These are phyloP conservation scores for Desmodus rotundus DNA, from an alignment of 2,113 vertebrate genomes.

Conservation along the genomic window DNA sequence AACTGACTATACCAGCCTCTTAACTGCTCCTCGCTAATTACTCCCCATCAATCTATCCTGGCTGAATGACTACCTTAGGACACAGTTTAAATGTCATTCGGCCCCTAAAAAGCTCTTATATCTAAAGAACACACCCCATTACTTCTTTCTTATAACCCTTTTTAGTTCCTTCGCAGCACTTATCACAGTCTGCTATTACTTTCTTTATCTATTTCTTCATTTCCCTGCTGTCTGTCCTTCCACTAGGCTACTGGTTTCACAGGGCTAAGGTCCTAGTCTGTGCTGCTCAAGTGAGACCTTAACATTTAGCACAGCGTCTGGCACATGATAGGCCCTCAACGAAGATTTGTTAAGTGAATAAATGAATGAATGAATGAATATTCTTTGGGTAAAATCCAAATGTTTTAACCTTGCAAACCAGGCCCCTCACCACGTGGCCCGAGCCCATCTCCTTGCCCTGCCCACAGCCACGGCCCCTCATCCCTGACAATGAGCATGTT, in stretches of 20 bases:
- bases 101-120: not conserved
- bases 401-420: not conserved
- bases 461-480: not conserved
- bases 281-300: not conserved
- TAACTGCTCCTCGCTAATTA: not conserved
- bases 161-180: not conserved
- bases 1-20: not conserved
- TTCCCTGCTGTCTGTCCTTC: not conserved
- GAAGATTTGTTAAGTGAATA: not conserved
- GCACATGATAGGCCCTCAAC: not conserved
- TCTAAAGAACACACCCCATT: not conserved
- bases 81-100: not conserved
- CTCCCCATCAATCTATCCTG: not conserved
- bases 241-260: not conserved
- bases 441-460: not conserved
- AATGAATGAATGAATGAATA: not conserved
- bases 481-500: not conserved
- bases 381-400: not conserved
- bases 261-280: not conserved
- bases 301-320: not conserved
- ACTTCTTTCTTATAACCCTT: not conserved
- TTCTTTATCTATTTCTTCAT: not conserved
- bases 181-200: not conserved
- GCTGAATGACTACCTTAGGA: not conserved
- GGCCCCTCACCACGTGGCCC: accelerated